Evolutionary conservation across 1,140 invertebrate genomes (phyloP).

Genomic region (Drosophila parvula): DNA sequence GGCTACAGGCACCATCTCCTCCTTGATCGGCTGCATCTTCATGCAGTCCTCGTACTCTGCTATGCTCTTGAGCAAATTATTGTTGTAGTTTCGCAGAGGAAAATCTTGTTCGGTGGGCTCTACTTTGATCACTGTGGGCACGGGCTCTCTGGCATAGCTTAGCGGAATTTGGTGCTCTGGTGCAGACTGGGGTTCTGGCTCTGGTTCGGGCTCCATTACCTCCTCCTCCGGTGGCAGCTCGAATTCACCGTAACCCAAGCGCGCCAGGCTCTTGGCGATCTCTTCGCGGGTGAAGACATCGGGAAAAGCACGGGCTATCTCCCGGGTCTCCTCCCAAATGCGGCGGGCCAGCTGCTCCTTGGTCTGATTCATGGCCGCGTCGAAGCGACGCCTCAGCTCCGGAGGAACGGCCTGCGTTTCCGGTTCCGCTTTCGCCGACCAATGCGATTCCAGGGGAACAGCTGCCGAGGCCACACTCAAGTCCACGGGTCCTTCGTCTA

Average conservation of each 20-base stretch:
- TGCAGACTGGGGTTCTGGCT: conserved; percentile 18
- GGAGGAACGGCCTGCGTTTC: conserved; percentile 49
- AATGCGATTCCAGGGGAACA: conserved; percentile 50
- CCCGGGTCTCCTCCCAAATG: conserved; percentile 80
- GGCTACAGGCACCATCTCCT: conserved; percentile 12
- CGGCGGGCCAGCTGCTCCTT: conserved; percentile 78
- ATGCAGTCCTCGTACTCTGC: conserved; percentile 80
- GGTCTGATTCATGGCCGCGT: conserved; percentile 66
- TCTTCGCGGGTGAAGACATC: conserved; percentile 81
- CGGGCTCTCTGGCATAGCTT: conserved; percentile 30
- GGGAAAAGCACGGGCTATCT: conserved; percentile 78
- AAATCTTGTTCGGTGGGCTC: conserved; percentile 40
- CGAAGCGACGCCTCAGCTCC: conserved; percentile 64
- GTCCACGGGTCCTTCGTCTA: conserved; percentile 80
- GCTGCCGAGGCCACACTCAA: conserved; percentile 72
- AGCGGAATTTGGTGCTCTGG: conserved; percentile 15
- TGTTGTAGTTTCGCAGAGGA: conserved; percentile 74
- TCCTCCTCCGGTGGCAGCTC: conserved; percentile 74
- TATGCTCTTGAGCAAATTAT: conserved; percentile 78
- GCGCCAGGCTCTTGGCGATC: conserved; percentile 73
- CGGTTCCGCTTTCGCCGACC: conserved; percentile 42
- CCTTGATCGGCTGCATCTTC: conserved; percentile 38
- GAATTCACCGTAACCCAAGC: conserved; percentile 78
- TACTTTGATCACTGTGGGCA: conserved; percentile 25
- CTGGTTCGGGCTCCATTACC: conserved; percentile 46